Evolutionary conservation across 2,797 vertebrate species (phyloP), one percentile per base, ranked within the genome.

Genomic region (Thalassophryne amazonica): DNA sequence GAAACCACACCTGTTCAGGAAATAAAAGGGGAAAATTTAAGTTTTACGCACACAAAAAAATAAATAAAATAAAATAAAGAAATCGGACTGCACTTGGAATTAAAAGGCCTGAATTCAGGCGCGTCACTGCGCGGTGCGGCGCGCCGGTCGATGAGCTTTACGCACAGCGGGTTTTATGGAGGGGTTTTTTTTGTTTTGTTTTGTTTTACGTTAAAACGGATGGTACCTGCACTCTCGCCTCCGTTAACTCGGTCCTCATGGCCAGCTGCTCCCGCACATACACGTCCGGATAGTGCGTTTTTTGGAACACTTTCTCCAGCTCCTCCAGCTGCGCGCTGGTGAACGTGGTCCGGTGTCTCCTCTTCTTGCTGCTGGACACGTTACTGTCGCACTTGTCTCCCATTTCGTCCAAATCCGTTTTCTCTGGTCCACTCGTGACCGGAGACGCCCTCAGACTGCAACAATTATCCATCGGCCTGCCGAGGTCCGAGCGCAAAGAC

Each of bases 301-400:
- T 99, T 91, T 99, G 97, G 70, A 99, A 99, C 13, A 99, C 96
- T 62, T 98, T 99, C 85, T 99, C 97, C 49, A 99, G 87, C 68
- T 99, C 97, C 65, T 99, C 97, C 49, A 98, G 88, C 81, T 99
- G 97, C 60, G 94, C 86, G 85, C 95, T 98, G 46, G 95, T 98
- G 77, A 99, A 99, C 21, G 97, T 99, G 7, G 97, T 99, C 68
- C 97, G 83, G 82, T 99, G 96, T 22, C 97, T 89, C 74, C 96
- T 83, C 85, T 99, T 99, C 83, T 98, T 98, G 64, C 96, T 98
- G 89, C 97, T 99, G 63, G 96, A 97, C 58, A 99, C 97, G 19
- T 98, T 98, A 43, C 94, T 97, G 93, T 98, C 97, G 63, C 96
- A 95, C 57, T 97, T 98, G 77, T 86, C 84, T 0, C 89, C 90